Evolutionary conservation across 2,797 vertebrate genomes (phyloP), one percentile per base, ranked within the genome.

Genomic region (Phataginus tricuspis): DNA sequence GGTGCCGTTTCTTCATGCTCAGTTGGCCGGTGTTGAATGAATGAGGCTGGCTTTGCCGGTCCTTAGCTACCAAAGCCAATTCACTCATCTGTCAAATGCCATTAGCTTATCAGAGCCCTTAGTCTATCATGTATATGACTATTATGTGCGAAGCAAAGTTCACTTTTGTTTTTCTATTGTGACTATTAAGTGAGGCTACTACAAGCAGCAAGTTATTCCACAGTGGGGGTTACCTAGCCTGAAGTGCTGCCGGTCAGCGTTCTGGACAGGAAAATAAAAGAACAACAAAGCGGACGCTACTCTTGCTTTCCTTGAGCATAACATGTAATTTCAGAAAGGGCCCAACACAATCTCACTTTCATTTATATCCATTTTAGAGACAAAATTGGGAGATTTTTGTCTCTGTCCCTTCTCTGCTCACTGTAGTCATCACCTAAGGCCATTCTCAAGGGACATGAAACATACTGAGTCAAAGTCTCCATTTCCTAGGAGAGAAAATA

Each of bases 61-160:
- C 80, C 97, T 98, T 97, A 91, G 93, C 92, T 95, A 63, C 86
- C 85, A 97, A 97, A 97, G 84, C 93, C 85, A 93, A 55, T 96
- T 83, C 42, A 90, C 91, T 97, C 89, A 83, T 78, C 94, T 98
- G 84, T 97, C 97, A 98, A 95, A 89, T 95, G 86, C 68, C 83
- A 82, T 21, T 63, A 39, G 34, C 27, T 34, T 98, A 94, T 90
- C 94, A 91, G 94, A 97, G 63, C 87, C 37, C 97, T 97, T 97
- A 74, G 80, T 96, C 95, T 96, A 91, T 93, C 94, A 96, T 64
- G 55, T 96, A 91, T 88, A 87, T 91, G 97, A 95, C 79, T 97
- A 29, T 91, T 91, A n/a, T 4, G 37, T 71, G 96, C 53, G 45
- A 95, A 97, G 64, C 75, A 89, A 72, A 77, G 59, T 1, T 1